Evolutionary conservation across 2,113 vertebrate species (phyloP).

Genomic region (Pionites leucogaster): DNA sequence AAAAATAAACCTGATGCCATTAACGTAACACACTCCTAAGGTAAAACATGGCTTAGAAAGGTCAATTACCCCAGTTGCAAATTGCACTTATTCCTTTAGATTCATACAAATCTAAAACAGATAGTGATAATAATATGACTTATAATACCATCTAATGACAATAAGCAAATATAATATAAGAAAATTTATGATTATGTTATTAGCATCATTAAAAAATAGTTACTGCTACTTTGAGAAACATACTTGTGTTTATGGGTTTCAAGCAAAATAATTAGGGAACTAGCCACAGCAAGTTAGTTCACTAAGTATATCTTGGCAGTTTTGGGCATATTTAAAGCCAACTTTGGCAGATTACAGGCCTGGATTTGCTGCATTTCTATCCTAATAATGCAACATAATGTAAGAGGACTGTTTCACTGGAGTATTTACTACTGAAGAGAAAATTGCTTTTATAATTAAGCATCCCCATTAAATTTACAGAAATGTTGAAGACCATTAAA

Average conservation of each 20-base stretch:
- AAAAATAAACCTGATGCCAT: not conserved
- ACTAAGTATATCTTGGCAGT: not conserved
- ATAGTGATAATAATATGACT: not conserved
- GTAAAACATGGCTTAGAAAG: not conserved
- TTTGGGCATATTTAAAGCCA: not conserved
- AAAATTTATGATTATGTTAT: not conserved
- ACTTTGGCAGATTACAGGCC: not conserved
- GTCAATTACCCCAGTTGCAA: rapidly evolving
- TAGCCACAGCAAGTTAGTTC: not conserved
- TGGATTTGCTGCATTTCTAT: not conserved
- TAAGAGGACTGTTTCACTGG: not conserved
- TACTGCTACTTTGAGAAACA: not conserved
- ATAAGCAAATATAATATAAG: not conserved
- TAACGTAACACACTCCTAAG: not conserved
- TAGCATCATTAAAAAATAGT: not conserved
- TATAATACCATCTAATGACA: not conserved
- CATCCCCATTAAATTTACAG: not conserved
- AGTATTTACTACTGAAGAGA: not conserved
- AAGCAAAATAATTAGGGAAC: not conserved
- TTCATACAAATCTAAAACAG: not conserved
- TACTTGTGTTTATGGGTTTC: not conserved
- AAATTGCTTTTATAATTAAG: not conserved
- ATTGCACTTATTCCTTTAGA: not conserved
- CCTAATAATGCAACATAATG: not conserved
- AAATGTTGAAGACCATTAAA: not conserved